These are phyloP conservation scores for Myotis findleyi DNA, from an alignment of 2,797 vertebrate genomes.

Conservation along the genomic window DNA sequence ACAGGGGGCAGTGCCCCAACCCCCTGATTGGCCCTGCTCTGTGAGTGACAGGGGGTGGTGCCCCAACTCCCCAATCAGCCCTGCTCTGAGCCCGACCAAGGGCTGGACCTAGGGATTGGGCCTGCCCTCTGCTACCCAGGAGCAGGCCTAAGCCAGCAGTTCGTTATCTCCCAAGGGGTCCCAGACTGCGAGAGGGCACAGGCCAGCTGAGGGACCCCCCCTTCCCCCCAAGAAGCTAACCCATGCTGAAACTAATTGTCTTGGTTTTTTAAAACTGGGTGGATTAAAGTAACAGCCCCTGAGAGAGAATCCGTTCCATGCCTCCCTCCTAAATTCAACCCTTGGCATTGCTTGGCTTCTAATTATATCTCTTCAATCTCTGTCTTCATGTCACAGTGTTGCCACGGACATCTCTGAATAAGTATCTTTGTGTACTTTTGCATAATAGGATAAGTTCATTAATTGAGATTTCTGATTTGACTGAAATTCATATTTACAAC, in stretches of 20 bases:
- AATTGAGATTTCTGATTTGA: neutral
- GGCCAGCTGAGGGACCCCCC: too few species aligned
- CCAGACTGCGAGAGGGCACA: too few species aligned
- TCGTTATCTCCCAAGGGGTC: too few species aligned
- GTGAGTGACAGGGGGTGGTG: too few species aligned
- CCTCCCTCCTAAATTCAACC: neutral
- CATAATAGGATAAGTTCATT: neutral
- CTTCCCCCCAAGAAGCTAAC: neutral
- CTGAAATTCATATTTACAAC: neutral
- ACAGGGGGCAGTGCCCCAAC: too few species aligned
- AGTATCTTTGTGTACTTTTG: neutral
- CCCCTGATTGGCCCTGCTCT: too few species aligned
- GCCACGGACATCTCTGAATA: too few species aligned
- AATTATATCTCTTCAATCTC: neutral
- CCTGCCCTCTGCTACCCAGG: too few species aligned
- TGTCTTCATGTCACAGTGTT: neutral
- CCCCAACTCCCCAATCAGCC: too few species aligned
- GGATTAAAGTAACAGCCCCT: neutral
- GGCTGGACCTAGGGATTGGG: too few species aligned
- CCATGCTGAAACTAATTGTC: neutral
- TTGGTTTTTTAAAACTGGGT: neutral
- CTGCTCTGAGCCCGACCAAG: too few species aligned
- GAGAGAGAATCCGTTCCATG: neutral
- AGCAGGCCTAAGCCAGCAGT: too few species aligned
- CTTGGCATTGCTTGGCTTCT: neutral